Conservation (phyloP, 2,888 invertebrate species). For the Chaitophorus viminalis region DNA sequence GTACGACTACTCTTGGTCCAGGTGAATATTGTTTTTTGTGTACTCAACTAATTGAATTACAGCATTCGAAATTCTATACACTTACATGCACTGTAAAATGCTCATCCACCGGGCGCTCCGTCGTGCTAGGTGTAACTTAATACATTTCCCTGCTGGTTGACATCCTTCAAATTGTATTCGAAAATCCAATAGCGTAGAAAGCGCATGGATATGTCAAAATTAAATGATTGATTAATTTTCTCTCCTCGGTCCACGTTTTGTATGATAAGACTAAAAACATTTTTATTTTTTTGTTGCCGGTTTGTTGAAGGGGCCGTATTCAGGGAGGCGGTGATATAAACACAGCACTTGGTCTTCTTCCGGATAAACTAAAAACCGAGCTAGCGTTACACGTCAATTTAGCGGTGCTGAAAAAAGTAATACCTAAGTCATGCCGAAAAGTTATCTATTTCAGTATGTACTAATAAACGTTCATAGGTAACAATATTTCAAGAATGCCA, state of each 20-base stretch:
- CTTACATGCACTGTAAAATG: background rate
- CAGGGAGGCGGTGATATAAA: constrained; percentile 97
- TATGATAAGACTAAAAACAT: constrained; percentile 32
- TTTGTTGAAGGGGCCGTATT: constrained; percentile 79
- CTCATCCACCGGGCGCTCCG: background rate
- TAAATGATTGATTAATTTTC: constrained; percentile 42
- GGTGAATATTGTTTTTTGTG: constrained; percentile 66
- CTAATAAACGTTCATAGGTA: constrained; percentile 73
- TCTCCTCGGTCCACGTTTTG: background rate
- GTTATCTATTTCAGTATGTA: background rate
- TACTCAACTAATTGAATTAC: constrained; percentile 46
- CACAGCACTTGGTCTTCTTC: constrained; percentile 89
- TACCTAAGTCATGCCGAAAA: background rate
- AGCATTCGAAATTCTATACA: constrained; percentile 39
- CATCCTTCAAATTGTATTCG: background rate
- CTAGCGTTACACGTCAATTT: constrained; percentile 94
- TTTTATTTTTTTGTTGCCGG: constrained; percentile 39
- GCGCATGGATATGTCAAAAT: constrained; percentile 20
- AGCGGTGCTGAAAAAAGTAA: constrained; percentile 91
- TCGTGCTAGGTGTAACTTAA: constrained; percentile 30
- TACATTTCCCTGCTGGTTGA: background rate
- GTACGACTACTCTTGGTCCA: constrained; percentile 98
- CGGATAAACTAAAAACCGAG: constrained; percentile 96
- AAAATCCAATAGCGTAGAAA: background rate
- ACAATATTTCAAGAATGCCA: constrained; percentile 97